These are phyloP conservation scores for Geopemphigus sp. DNA, from an alignment of 1,140 invertebrate genomes.

Conservation along the genomic window DNA sequence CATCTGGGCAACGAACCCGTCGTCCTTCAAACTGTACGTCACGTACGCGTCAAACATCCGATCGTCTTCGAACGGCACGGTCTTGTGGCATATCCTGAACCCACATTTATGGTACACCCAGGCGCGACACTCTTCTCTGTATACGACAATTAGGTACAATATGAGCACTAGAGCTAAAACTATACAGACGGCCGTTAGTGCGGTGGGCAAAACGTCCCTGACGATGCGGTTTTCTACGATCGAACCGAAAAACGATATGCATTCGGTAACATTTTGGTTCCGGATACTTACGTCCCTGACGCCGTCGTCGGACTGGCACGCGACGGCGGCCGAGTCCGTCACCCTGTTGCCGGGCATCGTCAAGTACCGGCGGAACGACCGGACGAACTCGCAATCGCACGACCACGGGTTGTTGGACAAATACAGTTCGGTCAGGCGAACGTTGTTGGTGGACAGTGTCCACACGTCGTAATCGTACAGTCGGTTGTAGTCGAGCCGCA, in stretches of 20 bases:
- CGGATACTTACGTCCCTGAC: slow-evolving; percentile 51
- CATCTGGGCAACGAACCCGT: slow-evolving; percentile 81
- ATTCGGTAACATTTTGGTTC: slow-evolving; percentile 69
- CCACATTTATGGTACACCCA: slow-evolving; percentile 87
- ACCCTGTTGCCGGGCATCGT: slow-evolving; percentile 67
- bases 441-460: slow-evolving; percentile 69
- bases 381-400: slow-evolving; percentile 81
- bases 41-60: slow-evolving; percentile 88
- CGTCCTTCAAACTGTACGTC: slow-evolving; percentile 86
- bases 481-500: slow-evolving; percentile 80
- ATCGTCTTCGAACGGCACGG: slow-evolving; percentile 70
- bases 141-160: slow-evolving; percentile 73
- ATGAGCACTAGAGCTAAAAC: slow-evolving; percentile 70
- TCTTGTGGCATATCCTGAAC: slow-evolving; percentile 77
- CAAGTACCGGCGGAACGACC: slow-evolving; percentile 75
- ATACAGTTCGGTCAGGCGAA: slow-evolving; percentile 74
- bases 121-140: slow-evolving; percentile 76
- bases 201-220: slow-evolving; percentile 74
- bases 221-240: slow-evolving; percentile 71
- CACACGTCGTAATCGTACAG: slow-evolving; percentile 77
- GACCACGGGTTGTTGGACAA: slow-evolving; percentile 85
- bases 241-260: slow-evolving; percentile 58
- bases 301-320: slow-evolving; percentile 54
- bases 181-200: slow-evolving; percentile 71
- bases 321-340: slow-evolving; percentile 54